Percentiles rank a stretch among this genome's conserved stretches.
Conservation (phyloP, 2,888 invertebrate species). For the Mermis nigrescens region DNA sequence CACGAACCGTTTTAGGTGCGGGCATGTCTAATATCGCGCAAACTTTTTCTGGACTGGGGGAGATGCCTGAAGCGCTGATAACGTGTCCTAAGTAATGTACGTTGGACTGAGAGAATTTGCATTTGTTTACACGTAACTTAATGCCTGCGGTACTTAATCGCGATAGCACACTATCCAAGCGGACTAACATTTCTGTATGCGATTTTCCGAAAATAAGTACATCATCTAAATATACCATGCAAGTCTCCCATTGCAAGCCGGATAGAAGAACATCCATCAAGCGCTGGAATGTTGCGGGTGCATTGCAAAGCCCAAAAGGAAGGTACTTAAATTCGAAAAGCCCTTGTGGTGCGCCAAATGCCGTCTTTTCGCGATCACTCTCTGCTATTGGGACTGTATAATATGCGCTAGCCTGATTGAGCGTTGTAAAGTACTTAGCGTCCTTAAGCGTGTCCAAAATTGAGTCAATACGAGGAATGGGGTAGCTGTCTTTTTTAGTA, state of each 20-base stretch:
- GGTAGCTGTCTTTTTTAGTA: constrained; percentile 8
- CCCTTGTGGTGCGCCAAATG: constrained; percentile 13
- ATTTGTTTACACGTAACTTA: neutral
- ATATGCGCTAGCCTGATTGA: constrained; percentile 10
- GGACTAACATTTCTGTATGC: neutral
- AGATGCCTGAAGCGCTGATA: neutral
- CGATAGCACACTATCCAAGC: neutral
- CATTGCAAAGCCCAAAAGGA: no score
- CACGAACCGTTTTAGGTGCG: neutral
- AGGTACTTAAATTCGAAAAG: constrained; percentile 17
- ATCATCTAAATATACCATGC: no score
- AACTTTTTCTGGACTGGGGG: neutral
- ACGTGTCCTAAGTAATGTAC: neutral
- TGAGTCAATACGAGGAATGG: constrained; percentile 1
- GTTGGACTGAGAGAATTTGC: neutral
- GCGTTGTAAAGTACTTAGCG: neutral
- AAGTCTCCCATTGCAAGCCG: no score
- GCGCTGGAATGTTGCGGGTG: no score
- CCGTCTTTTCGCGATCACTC: constrained; percentile 14
- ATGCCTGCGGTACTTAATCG: neutral
- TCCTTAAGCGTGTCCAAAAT: neutral
- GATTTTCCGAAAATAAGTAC: neutral
- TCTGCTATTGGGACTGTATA: constrained; percentile 10
- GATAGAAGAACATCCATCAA: no score
- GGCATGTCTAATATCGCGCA: neutral